Percentiles rank a stretch among this genome's conserved stretches.
phyloP scores from a whole-genome alignment of 2,113 vertebrate genomes.

The Eublepharis macularius region DNA sequence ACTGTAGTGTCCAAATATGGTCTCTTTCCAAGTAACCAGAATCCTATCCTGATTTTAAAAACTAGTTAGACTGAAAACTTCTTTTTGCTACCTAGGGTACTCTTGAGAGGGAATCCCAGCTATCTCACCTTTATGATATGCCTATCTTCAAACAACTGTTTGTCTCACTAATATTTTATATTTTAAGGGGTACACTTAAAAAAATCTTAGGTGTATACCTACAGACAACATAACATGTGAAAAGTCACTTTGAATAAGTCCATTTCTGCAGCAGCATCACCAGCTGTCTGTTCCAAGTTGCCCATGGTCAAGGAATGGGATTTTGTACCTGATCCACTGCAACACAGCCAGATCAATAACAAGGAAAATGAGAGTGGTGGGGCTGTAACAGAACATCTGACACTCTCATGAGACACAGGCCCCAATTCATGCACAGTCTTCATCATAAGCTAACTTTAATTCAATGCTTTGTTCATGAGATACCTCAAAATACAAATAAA shows the following conservation, averaged over 20 bases:
- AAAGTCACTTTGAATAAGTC: neutral
- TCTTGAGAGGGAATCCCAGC: neutral
- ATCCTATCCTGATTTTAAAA: no score
- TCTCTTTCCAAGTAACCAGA: no score
- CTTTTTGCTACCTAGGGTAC: neutral
- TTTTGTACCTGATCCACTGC: neutral
- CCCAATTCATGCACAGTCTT: constrained; percentile 1
- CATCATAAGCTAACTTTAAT: neutral
- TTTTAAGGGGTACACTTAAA: neutral
- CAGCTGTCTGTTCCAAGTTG: neutral
- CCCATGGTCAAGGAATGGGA: neutral
- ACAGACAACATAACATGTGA: neutral
- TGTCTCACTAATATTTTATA: no score
- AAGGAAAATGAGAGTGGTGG: neutral
- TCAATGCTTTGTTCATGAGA: neutral
- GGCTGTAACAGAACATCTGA: neutral
- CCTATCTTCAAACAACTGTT: neutral
- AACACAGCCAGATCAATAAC: neutral
- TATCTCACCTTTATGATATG: neutral
- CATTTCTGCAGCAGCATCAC: neutral
- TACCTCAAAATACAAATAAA: neutral
- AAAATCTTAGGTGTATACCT: neutral
- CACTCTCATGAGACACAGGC: neutral
- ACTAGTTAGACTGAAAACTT: neutral
- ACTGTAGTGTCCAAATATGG: no score